phyloP scores from a whole-genome alignment of 1,140 invertebrate genomes.

The Monomorium pharaonis region DNA sequence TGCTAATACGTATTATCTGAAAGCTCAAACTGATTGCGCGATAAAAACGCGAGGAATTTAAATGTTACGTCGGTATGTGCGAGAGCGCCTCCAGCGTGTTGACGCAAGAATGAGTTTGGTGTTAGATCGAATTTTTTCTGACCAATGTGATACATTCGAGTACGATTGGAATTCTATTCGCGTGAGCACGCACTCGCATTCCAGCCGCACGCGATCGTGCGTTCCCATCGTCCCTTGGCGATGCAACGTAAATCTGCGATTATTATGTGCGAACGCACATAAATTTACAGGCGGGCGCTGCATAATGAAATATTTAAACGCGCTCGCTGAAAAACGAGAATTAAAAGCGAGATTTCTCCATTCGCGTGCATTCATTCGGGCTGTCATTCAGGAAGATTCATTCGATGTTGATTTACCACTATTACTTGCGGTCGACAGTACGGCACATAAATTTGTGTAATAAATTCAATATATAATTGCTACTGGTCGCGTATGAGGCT shows the following conservation, averaged over 20 bases:
- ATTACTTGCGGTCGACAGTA: conserved; percentile 39
- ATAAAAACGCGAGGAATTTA: conserved; percentile 48
- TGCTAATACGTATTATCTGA: conserved; percentile 16
- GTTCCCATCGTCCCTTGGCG: conserved; percentile 30
- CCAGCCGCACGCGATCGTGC: neutral
- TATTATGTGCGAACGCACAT: conserved; percentile 59
- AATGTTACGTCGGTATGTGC: conserved; percentile 25
- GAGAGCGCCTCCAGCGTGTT: neutral
- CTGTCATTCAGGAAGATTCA: conserved; percentile 40
- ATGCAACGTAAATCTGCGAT: conserved; percentile 47
- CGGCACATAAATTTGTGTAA: conserved; percentile 42
- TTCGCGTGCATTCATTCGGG: conserved; percentile 5
- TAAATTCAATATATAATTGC: conserved; percentile 47
- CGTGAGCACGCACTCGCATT: conserved; percentile 40
- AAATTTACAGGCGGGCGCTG: conserved; percentile 47
- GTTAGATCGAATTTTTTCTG: conserved; percentile 43
- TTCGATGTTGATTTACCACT: conserved; percentile 46
- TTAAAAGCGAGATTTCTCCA: conserved; percentile 47
- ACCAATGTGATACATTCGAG: conserved; percentile 11
- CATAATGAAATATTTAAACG: conserved; percentile 62
- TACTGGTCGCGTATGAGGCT: neutral
- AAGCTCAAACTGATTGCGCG: conserved; percentile 13
- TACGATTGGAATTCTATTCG: conserved; percentile 61
- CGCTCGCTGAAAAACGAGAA: conserved; percentile 44
- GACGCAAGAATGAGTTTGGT: neutral